A percentile compares a stretch with the other conserved stretches of the same genome.
Conservation (phyloP, 2,888 invertebrate genomes). For the Sphaerophoria taeniata region DNA sequence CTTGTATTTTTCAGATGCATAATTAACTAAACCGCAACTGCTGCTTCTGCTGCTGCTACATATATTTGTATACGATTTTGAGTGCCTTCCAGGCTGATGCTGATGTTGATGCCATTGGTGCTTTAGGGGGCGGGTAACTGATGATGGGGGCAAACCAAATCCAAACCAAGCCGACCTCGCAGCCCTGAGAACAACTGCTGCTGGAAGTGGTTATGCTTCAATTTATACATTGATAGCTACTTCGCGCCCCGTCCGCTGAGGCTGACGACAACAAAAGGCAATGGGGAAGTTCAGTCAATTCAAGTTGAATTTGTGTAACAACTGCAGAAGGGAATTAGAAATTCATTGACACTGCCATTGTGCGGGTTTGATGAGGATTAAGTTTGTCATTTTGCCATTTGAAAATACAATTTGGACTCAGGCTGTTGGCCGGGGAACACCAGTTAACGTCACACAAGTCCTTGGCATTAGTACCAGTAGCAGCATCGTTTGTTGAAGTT, state of each 20-base stretch:
- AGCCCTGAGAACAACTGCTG: neutral
- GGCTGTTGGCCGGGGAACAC: neutral
- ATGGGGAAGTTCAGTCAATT: constrained; percentile 12
- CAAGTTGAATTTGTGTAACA: constrained; percentile 28
- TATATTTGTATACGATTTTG: neutral
- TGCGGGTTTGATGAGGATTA: constrained; percentile 50
- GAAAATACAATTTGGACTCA: constrained; percentile 52
- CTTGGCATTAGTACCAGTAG: too few species aligned
- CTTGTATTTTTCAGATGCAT: constrained; percentile 73
- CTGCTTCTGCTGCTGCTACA: constrained; percentile 14
- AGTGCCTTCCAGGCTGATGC: constrained; percentile 12
- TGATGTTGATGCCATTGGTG: constrained; percentile 9
- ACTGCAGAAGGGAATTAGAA: constrained; percentile 63
- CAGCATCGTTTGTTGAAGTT: too few species aligned
- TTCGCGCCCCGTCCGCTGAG: neutral
- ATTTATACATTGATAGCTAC: constrained; percentile 37
- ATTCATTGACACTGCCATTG: constrained; percentile 68
- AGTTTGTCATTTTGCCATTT: constrained; percentile 57
- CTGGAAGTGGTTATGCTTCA: constrained; percentile 30
- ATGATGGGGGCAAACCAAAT: neutral
- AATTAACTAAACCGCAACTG: constrained; percentile 70
- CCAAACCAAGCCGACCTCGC: neutral
- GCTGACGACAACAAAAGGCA: neutral
- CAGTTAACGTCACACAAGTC: too few species aligned
- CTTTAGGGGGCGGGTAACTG: constrained; percentile 16